A percentile compares a stretch with the other conserved stretches of the same genome.
These are phyloP conservation scores for Malacosoma neustria DNA, from an alignment of 2,888 invertebrate genomes.

Conservation along the genomic window DNA sequence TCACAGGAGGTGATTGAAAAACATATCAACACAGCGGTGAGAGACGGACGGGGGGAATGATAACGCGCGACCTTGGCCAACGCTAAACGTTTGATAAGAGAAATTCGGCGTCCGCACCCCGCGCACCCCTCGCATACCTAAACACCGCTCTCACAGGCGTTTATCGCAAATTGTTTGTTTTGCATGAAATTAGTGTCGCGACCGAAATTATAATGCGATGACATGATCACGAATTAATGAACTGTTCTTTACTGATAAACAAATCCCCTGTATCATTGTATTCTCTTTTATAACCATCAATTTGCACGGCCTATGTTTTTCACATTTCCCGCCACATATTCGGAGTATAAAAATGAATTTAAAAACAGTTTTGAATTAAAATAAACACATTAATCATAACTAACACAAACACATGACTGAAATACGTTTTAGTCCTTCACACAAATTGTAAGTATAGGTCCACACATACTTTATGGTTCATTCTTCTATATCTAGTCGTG, in stretches of 20 bases:
- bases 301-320: neutral
- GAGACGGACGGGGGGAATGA: too few species aligned
- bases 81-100: constrained; percentile 60
- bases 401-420: neutral
- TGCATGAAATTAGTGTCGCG: constrained; percentile 56
- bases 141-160: constrained; percentile 31
- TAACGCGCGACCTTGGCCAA: constrained; percentile 60
- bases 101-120: constrained; percentile 48
- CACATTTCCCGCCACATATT: neutral
- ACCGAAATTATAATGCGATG: constrained; percentile 38
- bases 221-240: constrained; percentile 49
- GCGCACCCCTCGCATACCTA: constrained; percentile 10
- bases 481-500: neutral
- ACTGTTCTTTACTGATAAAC: constrained; percentile 27
- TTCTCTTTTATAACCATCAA: constrained; percentile 5
- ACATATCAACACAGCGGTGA: too few species aligned
- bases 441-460: neutral
- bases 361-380: neutral
- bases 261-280: constrained; percentile 7
- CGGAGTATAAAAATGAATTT: neutral
- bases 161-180: constrained; percentile 60
- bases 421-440: neutral
- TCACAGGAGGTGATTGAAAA: too few species aligned
- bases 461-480: neutral
- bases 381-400: neutral